phyloP scores from a whole-genome alignment of 1,140 invertebrate genomes.

The Drosophila ananassae region DNA sequence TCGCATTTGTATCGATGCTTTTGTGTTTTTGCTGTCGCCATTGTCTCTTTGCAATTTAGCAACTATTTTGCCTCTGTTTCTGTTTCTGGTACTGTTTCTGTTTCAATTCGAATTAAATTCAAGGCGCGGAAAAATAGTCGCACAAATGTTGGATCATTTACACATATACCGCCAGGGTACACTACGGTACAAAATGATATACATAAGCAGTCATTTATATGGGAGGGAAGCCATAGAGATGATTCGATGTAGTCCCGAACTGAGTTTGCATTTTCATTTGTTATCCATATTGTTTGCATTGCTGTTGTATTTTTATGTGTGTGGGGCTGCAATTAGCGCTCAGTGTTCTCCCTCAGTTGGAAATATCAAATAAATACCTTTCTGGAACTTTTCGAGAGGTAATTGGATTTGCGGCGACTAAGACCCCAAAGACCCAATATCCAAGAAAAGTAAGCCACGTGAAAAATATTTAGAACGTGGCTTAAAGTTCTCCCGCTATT shows the following conservation, averaged over 20 bases:
- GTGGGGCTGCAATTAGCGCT: constrained; percentile 36
- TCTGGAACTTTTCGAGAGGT: constrained; percentile 21
- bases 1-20: constrained; percentile 72
- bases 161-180: background rate
- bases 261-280: constrained; percentile 61
- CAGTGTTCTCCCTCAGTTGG: constrained; percentile 21
- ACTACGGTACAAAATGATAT: constrained; percentile 48
- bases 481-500: background rate
- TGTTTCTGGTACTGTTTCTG: constrained; percentile 46
- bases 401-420: constrained; percentile 60
- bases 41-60: constrained; percentile 55
- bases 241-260: constrained; percentile 35
- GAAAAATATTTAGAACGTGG: constrained; percentile 3
- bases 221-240: constrained; percentile 59
- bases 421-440: constrained; percentile 1
- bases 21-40: constrained; percentile 41
- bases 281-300: constrained; percentile 74
- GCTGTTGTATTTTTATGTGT: background rate
- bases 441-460: background rate
- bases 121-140: constrained; percentile 78
- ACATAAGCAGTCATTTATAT: constrained; percentile 61
- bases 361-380: constrained; percentile 62
- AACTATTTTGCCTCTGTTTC: constrained; percentile 44
- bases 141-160: constrained; percentile 44
- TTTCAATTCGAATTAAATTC: constrained; percentile 64